Evolutionary conservation across 2,113 vertebrate genomes (phyloP), one percentile per base, ranked within the genome.

Genomic region (Aptenodytes forsteri): DNA sequence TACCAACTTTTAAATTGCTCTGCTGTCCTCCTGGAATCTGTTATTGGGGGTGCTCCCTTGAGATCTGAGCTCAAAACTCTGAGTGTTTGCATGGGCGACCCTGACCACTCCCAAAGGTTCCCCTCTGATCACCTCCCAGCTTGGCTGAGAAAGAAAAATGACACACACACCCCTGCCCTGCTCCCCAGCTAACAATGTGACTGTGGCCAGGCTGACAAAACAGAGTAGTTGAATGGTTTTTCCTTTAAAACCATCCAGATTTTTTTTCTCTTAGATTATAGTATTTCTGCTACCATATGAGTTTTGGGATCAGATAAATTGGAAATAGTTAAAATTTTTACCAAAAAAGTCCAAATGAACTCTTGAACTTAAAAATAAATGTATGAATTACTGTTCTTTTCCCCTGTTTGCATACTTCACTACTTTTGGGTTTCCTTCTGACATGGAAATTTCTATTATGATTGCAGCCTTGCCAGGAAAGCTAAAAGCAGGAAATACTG

Each of bases 161-260:
- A 10, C 12, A 46, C n/a, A 7, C 9, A 0, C 8, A 0, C 2
- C 8, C 3, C 34, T 58, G 21, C 25, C n/a, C 58, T 22, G 1
- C 34, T 67, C 5, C 26, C 17, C 47, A 54, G 12, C 14, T 69
- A 59, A 64, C 30, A 67, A 9, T 17, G 26, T 11, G 36, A 2
- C 47, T 18, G 30, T 38, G 66, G 23, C n/a, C n/a, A 62, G 44
- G 21, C 36, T 79, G 50, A 70, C 30, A 58, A 83, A 85, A 61
- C 9, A 1, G 6, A 52, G 13, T 4, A 10, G 15, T 7, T 61
- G 19, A 64, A 40, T 7, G 46, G 5, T 13, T 79, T 27, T 55
- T 64, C n/a, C 44, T 66, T 71, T 80, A 61, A 92, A 92, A 54
- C 7, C 11, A 44, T 47, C 5, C 21, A 49, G n/a, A 5, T 18